A percentile compares a stretch with the other conserved stretches of the same genome.
Conservation (phyloP, 2,113 vertebrate species). For the Numida meleagris region DNA sequence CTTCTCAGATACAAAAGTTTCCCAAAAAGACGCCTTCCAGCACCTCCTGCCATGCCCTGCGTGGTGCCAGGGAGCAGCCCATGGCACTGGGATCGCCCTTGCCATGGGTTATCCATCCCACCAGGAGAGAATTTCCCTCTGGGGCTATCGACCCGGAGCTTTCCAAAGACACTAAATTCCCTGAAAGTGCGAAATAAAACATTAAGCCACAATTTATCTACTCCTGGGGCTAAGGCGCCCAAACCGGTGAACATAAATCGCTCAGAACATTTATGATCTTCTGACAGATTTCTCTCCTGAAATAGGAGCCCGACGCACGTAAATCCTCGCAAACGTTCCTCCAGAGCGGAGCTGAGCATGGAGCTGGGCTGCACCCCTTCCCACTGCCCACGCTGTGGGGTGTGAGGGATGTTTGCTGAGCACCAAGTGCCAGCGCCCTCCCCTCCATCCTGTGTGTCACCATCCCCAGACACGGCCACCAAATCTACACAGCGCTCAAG, state of each 20-base stretch:
- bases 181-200: not conserved
- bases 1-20: constrained; percentile 26
- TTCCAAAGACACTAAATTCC: constrained; percentile 19
- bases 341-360: accelerated
- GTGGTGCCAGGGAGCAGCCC: accelerated
- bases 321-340: not conserved
- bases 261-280: not conserved
- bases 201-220: constrained; percentile 23
- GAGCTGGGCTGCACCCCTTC: not conserved
- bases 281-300: constrained; percentile 38
- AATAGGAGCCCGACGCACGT: not conserved
- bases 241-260: accelerated
- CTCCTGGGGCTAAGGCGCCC: not conserved
- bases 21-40: not conserved
- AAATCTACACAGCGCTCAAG: not conserved
- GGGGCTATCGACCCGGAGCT: not conserved
- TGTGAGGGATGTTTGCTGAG: accelerated
- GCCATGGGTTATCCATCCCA: accelerated
- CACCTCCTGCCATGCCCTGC: not conserved
- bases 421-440: not conserved
- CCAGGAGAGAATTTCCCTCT: not conserved
- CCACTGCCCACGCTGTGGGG: accelerated
- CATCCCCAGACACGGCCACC: accelerated
- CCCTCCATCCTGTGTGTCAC: accelerated
- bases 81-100: not conserved